These are phyloP conservation scores for Sciurus vulgaris DNA, from an alignment of 2,797 vertebrate genomes.

Conservation along the genomic window DNA sequence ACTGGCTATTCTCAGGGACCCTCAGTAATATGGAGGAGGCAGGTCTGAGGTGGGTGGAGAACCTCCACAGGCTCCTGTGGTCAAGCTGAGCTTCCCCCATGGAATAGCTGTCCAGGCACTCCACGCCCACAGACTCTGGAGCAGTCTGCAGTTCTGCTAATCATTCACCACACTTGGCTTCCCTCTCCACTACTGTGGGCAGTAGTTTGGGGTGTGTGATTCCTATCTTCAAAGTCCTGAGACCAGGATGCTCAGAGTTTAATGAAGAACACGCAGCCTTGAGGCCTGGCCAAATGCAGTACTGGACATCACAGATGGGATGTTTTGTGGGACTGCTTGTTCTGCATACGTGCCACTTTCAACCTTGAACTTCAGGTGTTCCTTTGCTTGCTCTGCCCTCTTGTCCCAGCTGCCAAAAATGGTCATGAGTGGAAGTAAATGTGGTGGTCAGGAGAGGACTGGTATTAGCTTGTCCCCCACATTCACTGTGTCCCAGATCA, in stretches of 20 bases:
- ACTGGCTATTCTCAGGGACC: background rate
- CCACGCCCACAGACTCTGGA: background rate
- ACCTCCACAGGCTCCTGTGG: background rate
- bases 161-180: conserved; percentile 73
- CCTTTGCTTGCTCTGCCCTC: background rate
- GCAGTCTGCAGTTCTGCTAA: conserved; percentile 65
- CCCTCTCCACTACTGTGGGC: conserved; percentile 12
- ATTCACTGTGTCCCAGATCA: background rate
- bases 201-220: conserved; percentile 12
- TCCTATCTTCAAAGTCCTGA: conserved; percentile 68
- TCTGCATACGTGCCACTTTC: background rate
- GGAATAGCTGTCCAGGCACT: background rate
- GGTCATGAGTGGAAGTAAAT: background rate
- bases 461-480: background rate
- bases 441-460: background rate
- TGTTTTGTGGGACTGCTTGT: background rate
- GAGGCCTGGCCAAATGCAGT: conserved; percentile 42
- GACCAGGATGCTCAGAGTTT: conserved; percentile 55
- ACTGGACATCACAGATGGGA: background rate
- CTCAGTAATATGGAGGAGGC: background rate
- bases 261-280: conserved; percentile 9
- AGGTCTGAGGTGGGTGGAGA: background rate
- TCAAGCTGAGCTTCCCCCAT: background rate
- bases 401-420: background rate
- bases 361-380: background rate